Conservation (phyloP, 2,888 invertebrate genomes). For the Caenorhabditis afra region DNA sequence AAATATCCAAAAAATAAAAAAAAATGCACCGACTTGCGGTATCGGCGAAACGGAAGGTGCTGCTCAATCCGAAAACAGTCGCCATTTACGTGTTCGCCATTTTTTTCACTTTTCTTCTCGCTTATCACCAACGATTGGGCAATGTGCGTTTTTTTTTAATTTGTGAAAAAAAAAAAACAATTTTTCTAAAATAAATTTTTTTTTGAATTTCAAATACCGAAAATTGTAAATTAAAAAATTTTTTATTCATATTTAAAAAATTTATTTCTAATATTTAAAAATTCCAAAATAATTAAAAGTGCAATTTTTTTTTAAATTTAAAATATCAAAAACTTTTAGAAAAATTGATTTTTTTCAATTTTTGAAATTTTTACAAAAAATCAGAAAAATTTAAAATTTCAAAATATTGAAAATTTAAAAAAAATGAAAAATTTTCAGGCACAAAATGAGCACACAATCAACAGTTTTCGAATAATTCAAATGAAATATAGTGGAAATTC, state of each 20-base stretch:
- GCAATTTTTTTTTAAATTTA: too few species aligned
- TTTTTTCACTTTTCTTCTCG: conserved; percentile 40
- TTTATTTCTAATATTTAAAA: too few species aligned
- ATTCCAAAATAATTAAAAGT: too few species aligned
- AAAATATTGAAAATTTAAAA: too few species aligned
- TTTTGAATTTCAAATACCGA: too few species aligned
- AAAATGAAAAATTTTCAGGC: neutral
- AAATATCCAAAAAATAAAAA: neutral
- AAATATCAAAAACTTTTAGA: too few species aligned
- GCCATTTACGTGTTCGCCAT: conserved; percentile 32
- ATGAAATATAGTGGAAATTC: neutral
- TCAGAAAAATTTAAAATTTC: too few species aligned
- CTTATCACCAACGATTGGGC: conserved; percentile 43
- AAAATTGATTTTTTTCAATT: too few species aligned
- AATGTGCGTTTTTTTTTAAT: neutral
- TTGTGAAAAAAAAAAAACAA: neutral
- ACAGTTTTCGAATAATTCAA: neutral
- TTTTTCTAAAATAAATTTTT: too few species aligned
- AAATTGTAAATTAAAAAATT: too few species aligned
- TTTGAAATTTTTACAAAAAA: too few species aligned
- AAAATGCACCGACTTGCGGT: conserved; percentile 43
- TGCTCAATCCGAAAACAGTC: conserved; percentile 38
- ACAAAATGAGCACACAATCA: neutral
- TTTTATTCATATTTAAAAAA: too few species aligned
- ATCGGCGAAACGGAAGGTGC: conserved; percentile 41